Conservation (phyloP, 2,797 vertebrate species). For the Enteromius afrohamiltoni region DNA sequence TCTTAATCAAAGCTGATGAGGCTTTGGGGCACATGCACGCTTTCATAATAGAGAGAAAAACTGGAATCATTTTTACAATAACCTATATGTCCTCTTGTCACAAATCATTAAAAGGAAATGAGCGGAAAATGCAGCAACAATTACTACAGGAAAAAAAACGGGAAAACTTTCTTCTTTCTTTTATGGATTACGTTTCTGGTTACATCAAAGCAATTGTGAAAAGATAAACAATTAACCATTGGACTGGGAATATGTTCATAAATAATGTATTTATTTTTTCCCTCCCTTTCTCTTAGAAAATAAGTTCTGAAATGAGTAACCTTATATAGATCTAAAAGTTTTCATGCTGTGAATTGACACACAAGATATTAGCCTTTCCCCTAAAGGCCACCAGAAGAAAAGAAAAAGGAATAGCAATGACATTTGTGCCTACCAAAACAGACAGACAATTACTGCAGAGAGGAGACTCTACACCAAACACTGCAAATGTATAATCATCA, state of each 20-base stretch:
- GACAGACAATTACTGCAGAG: constrained; percentile 67
- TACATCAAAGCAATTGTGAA: constrained; percentile 87
- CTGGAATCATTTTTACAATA: constrained; percentile 36
- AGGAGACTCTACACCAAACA: constrained; percentile 60
- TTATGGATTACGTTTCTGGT: constrained; percentile 78
- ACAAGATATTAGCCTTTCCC: constrained; percentile 85
- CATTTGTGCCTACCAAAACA: constrained; percentile 76
- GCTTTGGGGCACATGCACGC: not conserved
- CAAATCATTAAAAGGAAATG: constrained; percentile 52
- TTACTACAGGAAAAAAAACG: constrained; percentile 72
- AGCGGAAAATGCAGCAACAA: constrained; percentile 71
- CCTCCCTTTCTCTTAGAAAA: constrained; percentile 79
- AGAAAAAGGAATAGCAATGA: constrained; percentile 81
- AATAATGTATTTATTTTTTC: constrained; percentile 81
- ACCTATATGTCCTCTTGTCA: constrained; percentile 38
- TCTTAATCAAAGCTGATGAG: constrained; percentile 45
- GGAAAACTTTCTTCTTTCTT: constrained; percentile 75
- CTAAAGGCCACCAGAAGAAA: constrained; percentile 78
- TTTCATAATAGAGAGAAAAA: constrained; percentile 17
- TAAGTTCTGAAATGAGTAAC: constrained; percentile 80
- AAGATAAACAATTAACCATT: constrained; percentile 85
- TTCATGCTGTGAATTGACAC: constrained; percentile 84
- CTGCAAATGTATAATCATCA: constrained; percentile 58
- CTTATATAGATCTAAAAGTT: constrained; percentile 85
- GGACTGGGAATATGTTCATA: constrained; percentile 86